These are phyloP conservation scores for Anarrhichthys ocellatus DNA, from an alignment of 2,113 vertebrate genomes.

Conservation along the genomic window DNA sequence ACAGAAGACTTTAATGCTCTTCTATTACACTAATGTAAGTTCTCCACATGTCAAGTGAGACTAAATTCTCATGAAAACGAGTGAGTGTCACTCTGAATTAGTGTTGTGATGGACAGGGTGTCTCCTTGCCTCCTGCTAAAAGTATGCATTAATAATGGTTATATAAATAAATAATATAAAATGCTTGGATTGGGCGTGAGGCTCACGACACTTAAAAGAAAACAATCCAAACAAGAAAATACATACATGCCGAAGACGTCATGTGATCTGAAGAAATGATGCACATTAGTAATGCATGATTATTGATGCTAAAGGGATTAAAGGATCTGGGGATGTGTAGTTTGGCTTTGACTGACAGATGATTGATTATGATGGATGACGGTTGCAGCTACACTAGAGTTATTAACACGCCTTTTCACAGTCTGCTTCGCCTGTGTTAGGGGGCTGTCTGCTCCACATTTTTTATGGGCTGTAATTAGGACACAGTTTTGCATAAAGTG, in stretches of 20 bases:
- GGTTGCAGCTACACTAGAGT: conserved; percentile 28
- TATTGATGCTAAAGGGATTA: conserved; percentile 8
- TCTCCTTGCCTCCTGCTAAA: neutral
- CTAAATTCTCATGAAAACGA: neutral
- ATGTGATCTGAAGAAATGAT: conserved; percentile 11
- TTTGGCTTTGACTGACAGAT: conserved; percentile 26
- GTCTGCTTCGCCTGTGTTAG: conserved; percentile 1
- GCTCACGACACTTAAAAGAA: neutral
- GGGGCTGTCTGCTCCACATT: conserved; percentile 56
- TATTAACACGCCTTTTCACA: conserved; percentile 36
- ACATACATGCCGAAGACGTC: neutral
- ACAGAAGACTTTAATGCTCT: neutral
- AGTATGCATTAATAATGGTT: neutral
- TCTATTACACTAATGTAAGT: neutral
- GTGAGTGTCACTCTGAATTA: neutral
- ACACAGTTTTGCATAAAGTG: conserved; percentile 59
- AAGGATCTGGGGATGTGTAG: neutral
- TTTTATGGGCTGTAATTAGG: conserved; percentile 60
- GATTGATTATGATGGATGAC: conserved; percentile 47
- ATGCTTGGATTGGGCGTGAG: neutral
- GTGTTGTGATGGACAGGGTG: neutral
- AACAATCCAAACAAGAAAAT: neutral
- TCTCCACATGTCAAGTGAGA: neutral
- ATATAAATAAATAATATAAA: too few species aligned
- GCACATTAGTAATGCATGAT: neutral